Conservation (phyloP, 2,113 vertebrate genomes). For the Apteryx owenii region DNA sequence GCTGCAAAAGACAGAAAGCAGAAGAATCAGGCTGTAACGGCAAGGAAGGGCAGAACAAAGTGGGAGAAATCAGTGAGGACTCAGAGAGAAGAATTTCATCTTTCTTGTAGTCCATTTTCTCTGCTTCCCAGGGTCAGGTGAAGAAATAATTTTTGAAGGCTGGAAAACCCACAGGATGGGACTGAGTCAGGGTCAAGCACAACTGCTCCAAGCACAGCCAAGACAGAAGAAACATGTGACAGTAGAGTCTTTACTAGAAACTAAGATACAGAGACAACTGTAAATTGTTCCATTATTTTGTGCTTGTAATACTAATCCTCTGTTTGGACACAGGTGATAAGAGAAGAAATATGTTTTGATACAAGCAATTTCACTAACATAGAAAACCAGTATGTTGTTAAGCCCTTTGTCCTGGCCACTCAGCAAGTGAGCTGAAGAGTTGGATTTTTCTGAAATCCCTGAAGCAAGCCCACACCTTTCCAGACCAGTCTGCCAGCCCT, state of each 20-base stretch:
- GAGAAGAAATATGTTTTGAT: background rate
- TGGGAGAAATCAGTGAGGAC: background rate
- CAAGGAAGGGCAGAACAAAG: background rate
- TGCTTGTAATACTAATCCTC: background rate
- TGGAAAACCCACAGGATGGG: background rate
- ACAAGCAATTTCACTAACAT: background rate
- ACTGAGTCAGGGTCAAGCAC: background rate
- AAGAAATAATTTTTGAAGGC: background rate
- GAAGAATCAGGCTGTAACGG: background rate
- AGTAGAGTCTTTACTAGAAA: background rate
- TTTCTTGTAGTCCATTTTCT: background rate
- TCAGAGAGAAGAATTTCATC: background rate
- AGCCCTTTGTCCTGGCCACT: background rate
- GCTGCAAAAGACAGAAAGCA: background rate
- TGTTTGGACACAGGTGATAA: background rate
- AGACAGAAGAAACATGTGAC: background rate
- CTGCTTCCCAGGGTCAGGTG: background rate
- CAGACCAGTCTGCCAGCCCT: background rate
- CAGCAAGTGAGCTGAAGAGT: fast-evolving
- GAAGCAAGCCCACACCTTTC: background rate
- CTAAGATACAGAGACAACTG: background rate
- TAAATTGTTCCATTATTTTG: background rate
- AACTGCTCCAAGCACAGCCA: background rate
- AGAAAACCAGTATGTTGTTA: background rate
- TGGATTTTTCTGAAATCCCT: background rate